phyloP scores from a whole-genome alignment of 2,888 invertebrate species.

The Bembecia ichneumoniformis region DNA sequence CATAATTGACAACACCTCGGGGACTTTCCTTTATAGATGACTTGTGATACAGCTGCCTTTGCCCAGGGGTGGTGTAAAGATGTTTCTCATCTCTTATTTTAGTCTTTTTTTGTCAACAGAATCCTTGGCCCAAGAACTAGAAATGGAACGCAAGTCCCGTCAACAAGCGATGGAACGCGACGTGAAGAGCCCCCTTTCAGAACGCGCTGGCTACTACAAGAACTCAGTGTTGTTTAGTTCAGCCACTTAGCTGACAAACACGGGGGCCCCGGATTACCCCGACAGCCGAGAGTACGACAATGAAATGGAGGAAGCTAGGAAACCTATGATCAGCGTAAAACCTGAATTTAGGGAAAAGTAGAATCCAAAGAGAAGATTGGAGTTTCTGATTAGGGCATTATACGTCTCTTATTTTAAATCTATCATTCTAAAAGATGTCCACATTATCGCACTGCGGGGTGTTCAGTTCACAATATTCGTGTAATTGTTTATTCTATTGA shows the following conservation, averaged over 20 bases:
- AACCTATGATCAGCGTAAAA: conserved; percentile 70
- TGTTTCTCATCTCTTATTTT: neutral
- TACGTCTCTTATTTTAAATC: too few species aligned
- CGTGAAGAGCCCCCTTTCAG: conserved; percentile 88
- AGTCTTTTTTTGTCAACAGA: conserved; percentile 74
- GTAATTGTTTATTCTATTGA: conserved; percentile 33
- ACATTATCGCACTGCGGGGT: conserved; percentile 1
- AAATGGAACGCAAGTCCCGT: conserved; percentile 88
- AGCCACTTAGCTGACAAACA: conserved; percentile 77
- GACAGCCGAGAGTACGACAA: conserved; percentile 46
- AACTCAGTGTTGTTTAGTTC: conserved; percentile 92
- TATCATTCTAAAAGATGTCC: neutral
- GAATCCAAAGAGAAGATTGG: conserved; percentile 29
- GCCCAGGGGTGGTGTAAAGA: too few species aligned
- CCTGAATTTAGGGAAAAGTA: conserved; percentile 69
- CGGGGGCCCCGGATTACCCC: conserved; percentile 55
- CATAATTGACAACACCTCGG: conserved; percentile 2
- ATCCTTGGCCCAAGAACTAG: conserved; percentile 87
- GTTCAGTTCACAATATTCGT: conserved; percentile 25
- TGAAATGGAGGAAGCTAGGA: conserved; percentile 51
- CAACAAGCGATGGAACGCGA: conserved; percentile 86
- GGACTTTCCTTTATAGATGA: too few species aligned
- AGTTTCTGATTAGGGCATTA: neutral
- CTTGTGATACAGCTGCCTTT: too few species aligned
- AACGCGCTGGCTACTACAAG: conserved; percentile 87